Evolutionary conservation across 2,797 vertebrate species (phyloP).

Genomic region (Salarias fasciatus): DNA sequence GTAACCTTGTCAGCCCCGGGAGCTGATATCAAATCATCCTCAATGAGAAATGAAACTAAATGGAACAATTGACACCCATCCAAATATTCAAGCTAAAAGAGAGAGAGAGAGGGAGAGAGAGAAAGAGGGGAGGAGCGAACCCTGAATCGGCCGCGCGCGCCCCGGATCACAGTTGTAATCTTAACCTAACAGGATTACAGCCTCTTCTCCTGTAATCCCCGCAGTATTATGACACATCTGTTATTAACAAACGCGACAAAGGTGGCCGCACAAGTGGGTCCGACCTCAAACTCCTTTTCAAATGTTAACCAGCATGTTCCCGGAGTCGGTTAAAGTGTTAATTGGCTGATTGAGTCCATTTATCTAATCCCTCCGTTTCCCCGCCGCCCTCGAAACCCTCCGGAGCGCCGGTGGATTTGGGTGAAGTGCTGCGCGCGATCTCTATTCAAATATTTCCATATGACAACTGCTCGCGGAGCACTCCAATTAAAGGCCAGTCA

Average conservation of each 20-base stretch:
- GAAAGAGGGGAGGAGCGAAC: too few relatives aligned
- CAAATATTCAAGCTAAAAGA: slow-evolving; percentile 30
- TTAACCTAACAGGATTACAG: slow-evolving; percentile 70
- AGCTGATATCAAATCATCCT: slow-evolving; percentile 57
- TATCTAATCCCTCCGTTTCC: slow-evolving; percentile 81
- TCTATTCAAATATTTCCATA: slow-evolving; percentile 90
- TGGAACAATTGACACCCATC: slow-evolving; percentile 60
- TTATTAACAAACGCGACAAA: slow-evolving; percentile 68
- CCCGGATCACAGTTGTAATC: neutral
- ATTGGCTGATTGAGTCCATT: slow-evolving; percentile 85
- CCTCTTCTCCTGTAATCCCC: slow-evolving; percentile 67
- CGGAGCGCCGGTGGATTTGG: slow-evolving; percentile 81
- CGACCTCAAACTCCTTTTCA: slow-evolving; percentile 69
- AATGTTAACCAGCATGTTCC: slow-evolving; percentile 78
- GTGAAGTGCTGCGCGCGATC: slow-evolving; percentile 84
- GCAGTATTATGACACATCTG: slow-evolving; percentile 77
- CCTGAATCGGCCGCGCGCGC: too few relatives aligned
- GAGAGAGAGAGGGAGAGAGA: too few relatives aligned
- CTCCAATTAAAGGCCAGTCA: slow-evolving; percentile 85
- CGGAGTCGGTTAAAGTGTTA: slow-evolving; percentile 66
- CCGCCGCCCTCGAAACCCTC: slow-evolving; percentile 61
- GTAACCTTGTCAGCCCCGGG: slow-evolving; percentile 84
- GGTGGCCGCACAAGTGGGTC: slow-evolving; percentile 47
- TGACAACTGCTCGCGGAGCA: slow-evolving; percentile 83
- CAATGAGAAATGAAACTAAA: slow-evolving; percentile 67